These are phyloP conservation scores for Acleris sparsana DNA, from an alignment of 2,888 invertebrate species.

Conservation along the genomic window DNA sequence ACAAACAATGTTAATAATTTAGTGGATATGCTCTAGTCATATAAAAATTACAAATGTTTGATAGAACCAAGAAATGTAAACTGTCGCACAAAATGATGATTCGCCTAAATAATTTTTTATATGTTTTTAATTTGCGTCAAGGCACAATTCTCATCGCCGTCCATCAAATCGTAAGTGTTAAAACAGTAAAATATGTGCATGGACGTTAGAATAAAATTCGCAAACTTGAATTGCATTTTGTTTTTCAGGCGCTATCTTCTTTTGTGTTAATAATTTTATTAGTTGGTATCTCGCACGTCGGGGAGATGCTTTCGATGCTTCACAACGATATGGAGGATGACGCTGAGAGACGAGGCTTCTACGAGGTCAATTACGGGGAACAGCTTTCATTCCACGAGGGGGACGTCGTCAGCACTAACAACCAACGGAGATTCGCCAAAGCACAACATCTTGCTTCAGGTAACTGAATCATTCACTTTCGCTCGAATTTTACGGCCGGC, in stretches of 20 bases:
- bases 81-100: conserved; percentile 73
- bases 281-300: conserved; percentile 77
- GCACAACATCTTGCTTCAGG: conserved; percentile 78
- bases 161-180: conserved; percentile 80
- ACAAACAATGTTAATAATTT: conserved; percentile 66
- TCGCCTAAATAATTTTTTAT: conserved; percentile 77
- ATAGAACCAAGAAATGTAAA: conserved; percentile 72
- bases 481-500: no score
- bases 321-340: conserved; percentile 80
- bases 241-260: conserved; percentile 73
- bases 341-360: conserved; percentile 72
- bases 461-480: conserved; percentile 41
- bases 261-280: conserved; percentile 75
- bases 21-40: conserved; percentile 53
- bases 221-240: conserved; percentile 33
- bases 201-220: neutral
- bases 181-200: neutral
- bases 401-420: conserved; percentile 73
- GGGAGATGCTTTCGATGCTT: conserved; percentile 76
- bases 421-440: conserved; percentile 77
- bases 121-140: conserved; percentile 79
- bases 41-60: conserved; percentile 71
- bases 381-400: conserved; percentile 67
- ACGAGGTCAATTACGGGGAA: conserved; percentile 64
- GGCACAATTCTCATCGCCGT: conserved; percentile 81